phyloP scores from a whole-genome alignment of 1,140 invertebrate genomes.

The Leptonema lineaticorne region DNA sequence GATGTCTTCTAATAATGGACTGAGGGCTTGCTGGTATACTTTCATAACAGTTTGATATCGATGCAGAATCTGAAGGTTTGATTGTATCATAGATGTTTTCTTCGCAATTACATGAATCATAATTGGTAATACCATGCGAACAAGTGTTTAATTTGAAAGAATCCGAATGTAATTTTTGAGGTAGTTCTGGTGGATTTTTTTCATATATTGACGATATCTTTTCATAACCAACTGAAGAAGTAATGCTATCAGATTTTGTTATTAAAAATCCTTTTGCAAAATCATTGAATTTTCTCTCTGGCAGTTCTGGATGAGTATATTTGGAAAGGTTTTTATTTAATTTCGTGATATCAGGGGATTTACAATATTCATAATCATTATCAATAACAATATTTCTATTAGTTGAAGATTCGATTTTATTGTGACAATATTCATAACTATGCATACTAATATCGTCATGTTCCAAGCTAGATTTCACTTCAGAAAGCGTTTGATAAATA shows the following conservation, averaged over 20 bases:
- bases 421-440: constrained; percentile 53
- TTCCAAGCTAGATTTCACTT: constrained; percentile 52
- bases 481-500: constrained; percentile 51
- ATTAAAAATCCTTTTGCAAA: constrained; percentile 43
- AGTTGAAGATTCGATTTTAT: constrained; percentile 46
- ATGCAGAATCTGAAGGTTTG: constrained; percentile 52
- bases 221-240: constrained; percentile 55
- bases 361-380: constrained; percentile 55
- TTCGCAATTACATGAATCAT: constrained; percentile 49
- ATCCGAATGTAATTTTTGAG: constrained; percentile 37
- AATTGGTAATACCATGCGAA: constrained; percentile 49
- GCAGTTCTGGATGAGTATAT: background rate
- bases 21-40: constrained; percentile 56
- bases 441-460: constrained; percentile 51
- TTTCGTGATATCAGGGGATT: constrained; percentile 43
- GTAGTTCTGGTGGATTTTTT: constrained; percentile 47
- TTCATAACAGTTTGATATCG: constrained; percentile 61
- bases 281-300: constrained; percentile 12
- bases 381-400: constrained; percentile 53
- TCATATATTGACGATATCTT: constrained; percentile 56
- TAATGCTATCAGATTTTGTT: constrained; percentile 51
- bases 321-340: background rate
- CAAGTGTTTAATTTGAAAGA: constrained; percentile 43
- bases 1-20: constrained; percentile 50
- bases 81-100: constrained; percentile 65